A percentile compares a stretch with the other conserved stretches of the same genome.
These are phyloP conservation scores for Bubo blakistoni DNA, from an alignment of 2,113 vertebrate species.

Conservation along the genomic window DNA sequence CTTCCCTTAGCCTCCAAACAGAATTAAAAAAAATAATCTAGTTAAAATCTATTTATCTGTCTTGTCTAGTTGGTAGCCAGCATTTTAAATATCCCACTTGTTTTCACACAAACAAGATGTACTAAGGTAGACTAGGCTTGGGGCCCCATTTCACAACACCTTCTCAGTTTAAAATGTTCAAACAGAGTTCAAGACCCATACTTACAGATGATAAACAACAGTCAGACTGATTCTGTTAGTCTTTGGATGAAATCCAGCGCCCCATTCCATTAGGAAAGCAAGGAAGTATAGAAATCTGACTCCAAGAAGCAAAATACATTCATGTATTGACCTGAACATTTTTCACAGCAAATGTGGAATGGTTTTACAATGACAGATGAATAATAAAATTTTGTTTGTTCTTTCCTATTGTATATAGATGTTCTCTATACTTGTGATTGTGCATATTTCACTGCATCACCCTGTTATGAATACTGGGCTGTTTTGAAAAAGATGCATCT, in stretches of 20 bases:
- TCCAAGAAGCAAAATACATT: not conserved
- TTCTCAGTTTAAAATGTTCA: not conserved
- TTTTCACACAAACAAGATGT: not conserved
- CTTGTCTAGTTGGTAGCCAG: not conserved
- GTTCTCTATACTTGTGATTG: not conserved
- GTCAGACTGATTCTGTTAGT: not conserved
- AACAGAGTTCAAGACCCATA: not conserved
- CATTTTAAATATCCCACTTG: not conserved
- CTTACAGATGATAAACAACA: not conserved
- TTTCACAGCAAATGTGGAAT: not conserved
- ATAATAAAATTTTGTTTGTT: not conserved
- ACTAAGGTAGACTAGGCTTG: not conserved
- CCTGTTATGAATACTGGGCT: not conserved
- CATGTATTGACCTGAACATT: not conserved
- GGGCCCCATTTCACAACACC: not conserved
- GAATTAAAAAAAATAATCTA: not conserved
- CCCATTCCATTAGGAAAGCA: not conserved
- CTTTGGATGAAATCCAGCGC: not conserved
- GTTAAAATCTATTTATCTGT: not conserved
- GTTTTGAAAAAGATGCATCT: not conserved
- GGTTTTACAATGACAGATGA: not conserved
- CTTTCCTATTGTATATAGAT: not conserved
- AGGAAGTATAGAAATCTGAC: not conserved
- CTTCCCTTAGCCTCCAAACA: not conserved
- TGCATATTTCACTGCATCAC: not conserved